Base-by-base conservation (phyloP, 2,113 vertebrate species). In the Neomonachus schauinslandi region DNA sequence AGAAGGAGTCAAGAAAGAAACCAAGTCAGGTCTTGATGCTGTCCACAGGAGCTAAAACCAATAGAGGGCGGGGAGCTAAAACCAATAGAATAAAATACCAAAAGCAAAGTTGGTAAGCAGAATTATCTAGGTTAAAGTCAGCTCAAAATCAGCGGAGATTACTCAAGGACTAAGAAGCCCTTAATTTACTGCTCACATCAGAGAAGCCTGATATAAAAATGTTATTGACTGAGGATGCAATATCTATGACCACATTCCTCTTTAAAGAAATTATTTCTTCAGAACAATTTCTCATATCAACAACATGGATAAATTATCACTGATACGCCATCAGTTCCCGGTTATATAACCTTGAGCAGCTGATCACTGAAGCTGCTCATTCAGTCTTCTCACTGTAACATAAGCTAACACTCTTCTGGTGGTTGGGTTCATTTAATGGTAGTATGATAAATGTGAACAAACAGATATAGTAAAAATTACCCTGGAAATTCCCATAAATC, bases 131-230 rank as follows among this genome's bases (percentile, higher is more conserved):
- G 16, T 51, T 93, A 67, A 95, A 69, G 3, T 36, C 65, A n/a
- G 31, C n/a, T 84, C 61, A 94, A 57, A 91, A 59, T 53, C 24
- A 84, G 26, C 65, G 33, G 21, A 65, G 22, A 36, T 39, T 77
- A 71, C 16, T 94, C n/a, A 89, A 86, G 21, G 57, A 82, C 74
- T 90, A 89, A 67, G 19, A 89, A 21, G 31, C 39, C 28, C 51
- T 80, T 84, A 82, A 85, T 92, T 92, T 69, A 80, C 28, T 71
- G 14, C 63, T 85, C 21, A 67, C 79, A 39, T 80, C 53, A 51
- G 39, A 97, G n/a, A 92, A 89, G 28, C 5, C 49, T 95, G 19
- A 82, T 51, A 49, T 26, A 93, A 94, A 96, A 86, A 81, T 84
- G 59, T 88, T 77, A 81, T 0, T 95, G 39, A 51, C 31, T 93